Evolutionary conservation across 2,113 vertebrate species (phyloP).

Genomic region (Callospermophilus lateralis): DNA sequence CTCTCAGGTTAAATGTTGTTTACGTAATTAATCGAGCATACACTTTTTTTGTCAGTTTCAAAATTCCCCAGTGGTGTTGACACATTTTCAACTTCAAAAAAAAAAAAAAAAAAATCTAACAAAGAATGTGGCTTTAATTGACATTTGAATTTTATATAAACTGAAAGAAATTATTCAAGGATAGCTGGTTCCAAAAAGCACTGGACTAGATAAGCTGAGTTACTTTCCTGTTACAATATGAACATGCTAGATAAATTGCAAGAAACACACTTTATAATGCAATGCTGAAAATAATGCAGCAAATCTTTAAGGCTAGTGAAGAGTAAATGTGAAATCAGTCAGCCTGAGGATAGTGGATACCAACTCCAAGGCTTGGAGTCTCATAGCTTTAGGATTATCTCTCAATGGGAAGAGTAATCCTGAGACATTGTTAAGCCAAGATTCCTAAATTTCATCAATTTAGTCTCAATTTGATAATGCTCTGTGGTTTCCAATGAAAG

Average conservation of each 20-base stretch:
- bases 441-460: neutral
- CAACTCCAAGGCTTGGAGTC: no score
- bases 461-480: neutral
- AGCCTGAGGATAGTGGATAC: no score
- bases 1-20: neutral
- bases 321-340: neutral
- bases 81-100: neutral
- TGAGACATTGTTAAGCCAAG: neutral
- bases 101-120: neutral
- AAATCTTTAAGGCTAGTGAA: neutral
- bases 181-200: neutral
- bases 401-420: neutral
- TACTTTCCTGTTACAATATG: neutral
- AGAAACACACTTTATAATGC: neutral
- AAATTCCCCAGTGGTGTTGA: neutral
- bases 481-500: neutral
- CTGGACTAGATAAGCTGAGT: neutral
- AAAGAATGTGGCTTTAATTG: neutral
- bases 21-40: neutral
- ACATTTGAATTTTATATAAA: neutral
- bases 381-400: neutral
- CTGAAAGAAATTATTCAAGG: neutral
- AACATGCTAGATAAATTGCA: neutral
- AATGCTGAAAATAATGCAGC: neutral
- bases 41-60: neutral